Evolutionary conservation across 2,888 invertebrate genomes (phyloP), one percentile per base, ranked within the genome.

Genomic region (Chloroclysta siterata): DNA sequence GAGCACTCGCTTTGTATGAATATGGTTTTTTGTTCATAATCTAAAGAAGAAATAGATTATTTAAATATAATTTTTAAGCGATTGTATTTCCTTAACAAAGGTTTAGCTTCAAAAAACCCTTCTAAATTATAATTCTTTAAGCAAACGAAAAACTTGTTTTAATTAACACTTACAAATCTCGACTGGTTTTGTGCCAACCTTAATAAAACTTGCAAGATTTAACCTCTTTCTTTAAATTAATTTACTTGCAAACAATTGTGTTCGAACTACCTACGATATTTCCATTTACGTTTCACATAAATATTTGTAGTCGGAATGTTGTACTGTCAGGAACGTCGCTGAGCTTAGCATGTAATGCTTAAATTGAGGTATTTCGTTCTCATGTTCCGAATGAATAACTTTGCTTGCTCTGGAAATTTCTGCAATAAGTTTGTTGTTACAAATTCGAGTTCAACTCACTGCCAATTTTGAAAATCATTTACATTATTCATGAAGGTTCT

Each of bases 91-190:
- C 6, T 5, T 33, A 33, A 33, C 33, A 33, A 33, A 33, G 33
- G 33, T 33, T 33, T 7, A 33, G 33, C 33, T 33, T 33, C 33
- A 33, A 29, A 10, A 17, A 59, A 54, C 47, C n/a, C 33, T 15
- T 53, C 56, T 52, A 2, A n/a, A 36, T 5, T 17, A 33, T 65
- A 53, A 53, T 60, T 65, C 17, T 51, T 57, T 51, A 60, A 46
- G 41, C 54, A 55, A 65, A 66, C 58, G 4, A 29, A 60, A 60
- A 67, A 65, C 66, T 63, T 22, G 63, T 69, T 69, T 60, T 58
- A 71, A 67, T 71, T 67, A 69, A 46, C 69, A 56, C 60, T 52
- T 55, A 51, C 61, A 57, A 59, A 64, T 53, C 55, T 60, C 33
- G 14, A 29, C 52, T 14, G 50, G 48, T 36, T 48, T 44, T 44